These are phyloP conservation scores for Patiria miniata DNA, from an alignment of 35 echinoderm and acorn worm genomes.

Conservation along the genomic window DNA sequence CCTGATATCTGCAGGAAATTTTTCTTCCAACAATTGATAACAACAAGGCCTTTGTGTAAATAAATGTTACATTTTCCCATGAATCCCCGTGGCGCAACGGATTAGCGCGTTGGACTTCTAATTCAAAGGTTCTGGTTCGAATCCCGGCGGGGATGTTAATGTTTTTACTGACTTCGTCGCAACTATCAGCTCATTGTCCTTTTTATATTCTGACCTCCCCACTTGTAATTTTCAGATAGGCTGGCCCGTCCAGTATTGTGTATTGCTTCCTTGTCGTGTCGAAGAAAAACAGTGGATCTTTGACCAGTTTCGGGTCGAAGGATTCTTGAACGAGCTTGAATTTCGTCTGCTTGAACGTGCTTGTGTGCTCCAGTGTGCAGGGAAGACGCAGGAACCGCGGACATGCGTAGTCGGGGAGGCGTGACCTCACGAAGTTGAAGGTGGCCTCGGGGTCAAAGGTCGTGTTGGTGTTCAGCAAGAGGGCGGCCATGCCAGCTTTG, in stretches of 20 bases:
- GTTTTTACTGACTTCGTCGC: neutral
- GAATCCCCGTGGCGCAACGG: conserved; percentile 73
- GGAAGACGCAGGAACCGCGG: conserved; percentile 83
- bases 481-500: conserved; percentile 91
- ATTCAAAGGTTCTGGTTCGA: conserved; percentile 88
- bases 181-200: too few relatives aligned
- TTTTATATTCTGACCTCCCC: conserved; percentile 66
- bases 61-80: neutral
- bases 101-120: conserved; percentile 90
- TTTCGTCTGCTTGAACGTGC: conserved; percentile 95
- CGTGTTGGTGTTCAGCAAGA: conserved; percentile 45
- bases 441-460: conserved; percentile 52
- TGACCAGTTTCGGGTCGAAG: conserved; percentile 69
- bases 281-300: conserved; percentile 71
- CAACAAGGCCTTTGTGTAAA: too few relatives aligned
- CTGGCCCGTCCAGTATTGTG: conserved; percentile 44
- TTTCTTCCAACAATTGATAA: too few relatives aligned
- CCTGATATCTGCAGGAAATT: too few relatives aligned
- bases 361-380: conserved; percentile 71
- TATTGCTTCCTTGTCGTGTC: conserved; percentile 62
- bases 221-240: conserved; percentile 62
- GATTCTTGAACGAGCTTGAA: conserved; percentile 78
- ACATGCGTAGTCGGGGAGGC: conserved; percentile 88
- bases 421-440: conserved; percentile 72
- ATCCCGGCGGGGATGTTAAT: conserved; percentile 62